Conservation (phyloP, 2,888 invertebrate species). For the Exephanes ischioxanthus region DNA sequence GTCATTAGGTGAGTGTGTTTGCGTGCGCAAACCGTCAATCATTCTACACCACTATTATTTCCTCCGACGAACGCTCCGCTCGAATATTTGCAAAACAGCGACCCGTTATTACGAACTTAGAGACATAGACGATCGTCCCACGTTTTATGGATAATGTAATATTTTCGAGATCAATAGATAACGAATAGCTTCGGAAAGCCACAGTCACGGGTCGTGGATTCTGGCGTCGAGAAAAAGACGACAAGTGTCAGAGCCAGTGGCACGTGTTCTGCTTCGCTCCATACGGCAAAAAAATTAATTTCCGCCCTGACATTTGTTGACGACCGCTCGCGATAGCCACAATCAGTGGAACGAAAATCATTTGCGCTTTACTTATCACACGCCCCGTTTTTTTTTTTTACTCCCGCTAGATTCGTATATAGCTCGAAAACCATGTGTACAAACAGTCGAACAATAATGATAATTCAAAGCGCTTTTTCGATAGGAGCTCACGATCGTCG, state of each 20-base stretch:
- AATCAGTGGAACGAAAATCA: background rate
- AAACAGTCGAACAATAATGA: background rate
- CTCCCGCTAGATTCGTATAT: background rate
- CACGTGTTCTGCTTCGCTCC: constrained; percentile 41
- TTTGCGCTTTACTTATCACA: background rate
- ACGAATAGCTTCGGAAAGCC: background rate
- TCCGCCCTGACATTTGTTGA: constrained; percentile 6
- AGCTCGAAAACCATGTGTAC: background rate
- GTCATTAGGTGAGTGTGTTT: constrained; percentile 75
- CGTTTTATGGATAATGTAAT: background rate
- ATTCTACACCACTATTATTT: constrained; percentile 6
- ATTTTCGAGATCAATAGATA: constrained; percentile 5
- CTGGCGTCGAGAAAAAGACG: constrained; percentile 18
- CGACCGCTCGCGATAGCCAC: background rate
- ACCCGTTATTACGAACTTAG: background rate
- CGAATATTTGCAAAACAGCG: background rate
- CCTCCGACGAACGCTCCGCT: background rate
- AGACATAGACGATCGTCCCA: background rate
- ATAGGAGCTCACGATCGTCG: background rate
- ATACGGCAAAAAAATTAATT: constrained; percentile 36
- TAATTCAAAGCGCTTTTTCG: background rate
- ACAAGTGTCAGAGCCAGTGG: constrained; percentile 29
- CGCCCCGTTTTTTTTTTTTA: background rate
- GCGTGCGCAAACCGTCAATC: constrained; percentile 30
- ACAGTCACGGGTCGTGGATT: background rate